Base-by-base conservation (phyloP, 2,888 invertebrate species). In the Athalia cordata region DNA sequence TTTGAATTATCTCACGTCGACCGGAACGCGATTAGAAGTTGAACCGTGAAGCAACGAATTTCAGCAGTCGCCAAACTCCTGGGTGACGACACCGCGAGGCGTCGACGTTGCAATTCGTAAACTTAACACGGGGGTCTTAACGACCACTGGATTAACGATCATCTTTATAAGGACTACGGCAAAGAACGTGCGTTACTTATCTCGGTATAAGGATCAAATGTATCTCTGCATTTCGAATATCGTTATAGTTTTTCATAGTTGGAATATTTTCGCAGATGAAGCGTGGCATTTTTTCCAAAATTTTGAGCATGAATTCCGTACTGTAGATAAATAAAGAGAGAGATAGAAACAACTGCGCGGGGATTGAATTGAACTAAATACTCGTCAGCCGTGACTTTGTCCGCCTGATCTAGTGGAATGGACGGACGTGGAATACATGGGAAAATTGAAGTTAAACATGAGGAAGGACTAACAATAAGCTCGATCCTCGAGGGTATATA, bases 371-470 rank as follows among this genome's bases (percentile, higher is more conserved):
- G 59, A 13, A 72, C 72, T 72, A 59, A 72, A 72, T 72, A 72
- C 72, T 72, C 72, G 47, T 72, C 72, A 13, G 59, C 52, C 45
- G 47, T 57, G 72, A 72, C 52, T 59, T 72, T 59, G 72, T 72
- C 57, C 45, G 72, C 57, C 15, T 57, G 72, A 72, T 59, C 59
- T 59, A 72, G 72, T 59, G 45, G 72, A 72, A 72, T 57, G 72
- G 72, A 52, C 47, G 72, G 9, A 47, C 15, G 47, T 47, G 43
- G 57, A 59, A 59, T 59, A 9, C 29, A 29, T 57, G 47, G 72
- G 72, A 72, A 59, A 72, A 72, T 72, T 57, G 72, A 72, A 72
- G 72, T 72, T 72, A 72, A 70, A 72, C 72, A 57, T 72, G 59
- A 29, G 55, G 59, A 59, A 59, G 72, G 59, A 13, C 59, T n/a